These are phyloP conservation scores for Esperia sulphurella DNA, from an alignment of 2,888 invertebrate genomes.

Conservation along the genomic window DNA sequence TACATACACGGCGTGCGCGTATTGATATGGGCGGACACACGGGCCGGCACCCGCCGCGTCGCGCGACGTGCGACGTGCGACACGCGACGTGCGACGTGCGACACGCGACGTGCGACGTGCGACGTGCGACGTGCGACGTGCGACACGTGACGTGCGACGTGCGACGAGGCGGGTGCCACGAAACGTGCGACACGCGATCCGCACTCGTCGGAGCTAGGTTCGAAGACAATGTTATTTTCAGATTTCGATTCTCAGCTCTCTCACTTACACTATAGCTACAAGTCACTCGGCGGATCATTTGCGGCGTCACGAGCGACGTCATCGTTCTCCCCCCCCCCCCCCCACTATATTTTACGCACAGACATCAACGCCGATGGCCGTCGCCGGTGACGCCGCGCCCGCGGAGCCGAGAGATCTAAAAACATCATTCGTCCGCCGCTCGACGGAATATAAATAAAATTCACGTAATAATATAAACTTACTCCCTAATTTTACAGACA, in stretches of 20 bases:
- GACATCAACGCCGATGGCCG: not conserved
- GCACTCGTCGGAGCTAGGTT: not conserved
- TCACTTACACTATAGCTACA: conserved; percentile 8
- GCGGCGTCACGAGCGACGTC: conserved; percentile 5
- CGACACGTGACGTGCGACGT: conserved; percentile 8
- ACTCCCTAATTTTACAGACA: conserved; percentile 33
- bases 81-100: conserved; percentile 4
- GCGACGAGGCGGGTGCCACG: conserved; percentile 2
- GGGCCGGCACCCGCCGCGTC: conserved; percentile 30
- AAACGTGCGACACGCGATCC: not conserved
- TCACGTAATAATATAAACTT: conserved; percentile 54
- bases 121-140: conserved; percentile 4
- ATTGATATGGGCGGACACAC: conserved; percentile 69
- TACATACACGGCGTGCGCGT: conserved; percentile 61
- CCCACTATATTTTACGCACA: too few relatives aligned
- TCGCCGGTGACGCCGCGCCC: not conserved
- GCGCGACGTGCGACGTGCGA: conserved; percentile 5
- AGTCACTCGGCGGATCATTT: not conserved
- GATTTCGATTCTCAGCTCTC: not conserved
- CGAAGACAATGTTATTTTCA: not conserved
- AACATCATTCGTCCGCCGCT: conserved; percentile 9
- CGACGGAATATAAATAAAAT: conserved; percentile 51
- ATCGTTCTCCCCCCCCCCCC: too few relatives aligned
- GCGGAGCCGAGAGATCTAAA: not conserved
- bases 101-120: too few relatives aligned